A percentile compares a stretch with the other conserved stretches of the same genome.
phyloP scores from a whole-genome alignment of 2,113 vertebrate species.

The Zosterops lateralis region DNA sequence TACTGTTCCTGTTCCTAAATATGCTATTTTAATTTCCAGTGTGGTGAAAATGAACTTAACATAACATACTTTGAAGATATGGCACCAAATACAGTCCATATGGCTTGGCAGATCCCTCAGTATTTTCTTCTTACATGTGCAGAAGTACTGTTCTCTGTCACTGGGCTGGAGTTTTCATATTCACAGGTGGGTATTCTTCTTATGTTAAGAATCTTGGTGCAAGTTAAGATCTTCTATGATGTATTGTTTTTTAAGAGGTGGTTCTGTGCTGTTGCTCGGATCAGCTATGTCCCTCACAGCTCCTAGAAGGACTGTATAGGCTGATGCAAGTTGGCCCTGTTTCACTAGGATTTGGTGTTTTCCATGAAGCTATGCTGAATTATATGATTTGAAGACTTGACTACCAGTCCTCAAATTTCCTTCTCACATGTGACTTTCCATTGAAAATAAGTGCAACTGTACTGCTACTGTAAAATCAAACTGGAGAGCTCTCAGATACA shows the following conservation, averaged over 20 bases:
- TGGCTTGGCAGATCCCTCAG: slow-evolving; percentile 94
- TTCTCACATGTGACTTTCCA: neutral
- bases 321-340: neutral
- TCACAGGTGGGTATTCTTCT: slow-evolving; percentile 82
- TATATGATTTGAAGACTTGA: neutral
- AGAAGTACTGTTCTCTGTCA: slow-evolving; percentile 94
- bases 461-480: neutral
- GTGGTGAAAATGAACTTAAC: accelerated
- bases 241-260: neutral
- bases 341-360: neutral
- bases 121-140: slow-evolving; percentile 91
- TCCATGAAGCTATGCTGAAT: neutral
- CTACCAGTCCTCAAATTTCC: neutral
- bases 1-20: neutral
- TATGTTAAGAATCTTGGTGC: neutral
- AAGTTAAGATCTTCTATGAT: neutral
- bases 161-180: slow-evolving; percentile 94
- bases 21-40: slow-evolving; percentile 45
- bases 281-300: neutral
- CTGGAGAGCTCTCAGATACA: neutral
- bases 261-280: neutral
- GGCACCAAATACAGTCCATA: slow-evolving; percentile 80
- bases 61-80: slow-evolving; percentile 73
- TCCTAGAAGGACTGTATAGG: neutral
- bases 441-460: neutral